Percentiles rank a stretch among this genome's conserved stretches.
phyloP scores from a whole-genome alignment of 2,113 vertebrate genomes.

The Caracal caracal region DNA sequence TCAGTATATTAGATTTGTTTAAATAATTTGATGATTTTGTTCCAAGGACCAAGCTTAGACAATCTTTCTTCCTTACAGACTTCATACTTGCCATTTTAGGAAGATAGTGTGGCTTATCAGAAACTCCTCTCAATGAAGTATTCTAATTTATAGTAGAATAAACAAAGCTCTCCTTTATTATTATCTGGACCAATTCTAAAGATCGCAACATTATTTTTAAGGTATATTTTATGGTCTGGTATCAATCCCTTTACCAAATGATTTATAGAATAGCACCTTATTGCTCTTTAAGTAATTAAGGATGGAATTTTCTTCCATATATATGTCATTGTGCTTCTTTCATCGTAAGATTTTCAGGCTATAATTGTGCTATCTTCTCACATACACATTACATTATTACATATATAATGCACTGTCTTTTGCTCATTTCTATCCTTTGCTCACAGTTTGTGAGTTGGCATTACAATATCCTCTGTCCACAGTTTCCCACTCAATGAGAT shows the following conservation, averaged over 20 bases:
- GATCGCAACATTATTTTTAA: slow-evolving; percentile 24
- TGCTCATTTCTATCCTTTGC: slow-evolving; percentile 18
- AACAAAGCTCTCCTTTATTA: not conserved
- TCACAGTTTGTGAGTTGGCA: not conserved
- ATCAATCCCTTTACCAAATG: not conserved
- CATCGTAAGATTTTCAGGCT: slow-evolving; percentile 13
- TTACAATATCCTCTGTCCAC: not conserved
- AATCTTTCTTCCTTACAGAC: slow-evolving; percentile 23
- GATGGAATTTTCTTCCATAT: not conserved
- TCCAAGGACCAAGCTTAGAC: slow-evolving; percentile 8
- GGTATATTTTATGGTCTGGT: not conserved
- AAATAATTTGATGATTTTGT: slow-evolving; percentile 43
- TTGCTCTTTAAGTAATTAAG: slow-evolving; percentile 45
- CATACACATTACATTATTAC: not conserved
- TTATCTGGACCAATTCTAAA: not conserved
- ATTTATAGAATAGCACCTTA: slow-evolving; percentile 40
- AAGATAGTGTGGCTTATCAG: slow-evolving; percentile 41
- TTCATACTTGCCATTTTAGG: slow-evolving; percentile 15
- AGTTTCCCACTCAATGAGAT: not conserved
- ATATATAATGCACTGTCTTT: not conserved
- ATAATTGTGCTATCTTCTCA: not conserved
- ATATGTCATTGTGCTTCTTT: slow-evolving; percentile 37
- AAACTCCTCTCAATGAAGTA: not conserved
- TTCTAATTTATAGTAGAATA: not conserved
- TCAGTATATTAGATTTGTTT: slow-evolving; percentile 25